These are phyloP conservation scores for Echinarachnius parma DNA, from an alignment of 53 echinoderm and acorn worm species.

Conservation along the genomic window DNA sequence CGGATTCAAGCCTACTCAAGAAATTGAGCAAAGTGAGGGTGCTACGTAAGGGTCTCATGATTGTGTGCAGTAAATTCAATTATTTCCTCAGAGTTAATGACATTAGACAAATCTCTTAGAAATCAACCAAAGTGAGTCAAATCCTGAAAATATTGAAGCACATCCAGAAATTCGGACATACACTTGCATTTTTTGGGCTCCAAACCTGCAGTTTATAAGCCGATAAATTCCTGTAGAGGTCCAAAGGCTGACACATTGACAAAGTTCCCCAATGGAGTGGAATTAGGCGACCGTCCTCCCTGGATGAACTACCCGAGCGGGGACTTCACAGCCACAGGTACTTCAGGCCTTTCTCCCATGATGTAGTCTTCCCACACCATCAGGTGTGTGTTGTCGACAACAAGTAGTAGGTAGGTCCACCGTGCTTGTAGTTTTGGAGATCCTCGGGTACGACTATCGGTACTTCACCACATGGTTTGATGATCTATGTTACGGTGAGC, in stretches of 20 bases:
- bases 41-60: too few relatives aligned
- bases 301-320: constrained; percentile 78
- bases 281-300: constrained; percentile 53
- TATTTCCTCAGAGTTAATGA: too few relatives aligned
- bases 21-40: too few relatives aligned
- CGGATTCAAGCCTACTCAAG: too few relatives aligned
- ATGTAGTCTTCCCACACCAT: constrained; percentile 70
- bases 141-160: too few relatives aligned
- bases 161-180: constrained; percentile 13
- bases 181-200: constrained; percentile 67
- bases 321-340: constrained; percentile 60
- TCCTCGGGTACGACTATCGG: constrained; percentile 49
- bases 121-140: too few relatives aligned
- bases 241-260: constrained; percentile 67
- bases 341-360: constrained; percentile 45
- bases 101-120: too few relatives aligned
- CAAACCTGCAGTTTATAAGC: constrained; percentile 58
- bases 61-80: too few relatives aligned
- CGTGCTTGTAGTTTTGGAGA: constrained; percentile 54
- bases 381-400: constrained; percentile 60
- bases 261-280: constrained; percentile 51
- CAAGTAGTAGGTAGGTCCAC: constrained; percentile 58
- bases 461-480: constrained; percentile 60
- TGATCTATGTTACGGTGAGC: constrained; percentile 65
- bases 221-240: constrained; percentile 68